phyloP scores from a whole-genome alignment of 2,113 vertebrate genomes.

The Gallinago jamesoni region DNA sequence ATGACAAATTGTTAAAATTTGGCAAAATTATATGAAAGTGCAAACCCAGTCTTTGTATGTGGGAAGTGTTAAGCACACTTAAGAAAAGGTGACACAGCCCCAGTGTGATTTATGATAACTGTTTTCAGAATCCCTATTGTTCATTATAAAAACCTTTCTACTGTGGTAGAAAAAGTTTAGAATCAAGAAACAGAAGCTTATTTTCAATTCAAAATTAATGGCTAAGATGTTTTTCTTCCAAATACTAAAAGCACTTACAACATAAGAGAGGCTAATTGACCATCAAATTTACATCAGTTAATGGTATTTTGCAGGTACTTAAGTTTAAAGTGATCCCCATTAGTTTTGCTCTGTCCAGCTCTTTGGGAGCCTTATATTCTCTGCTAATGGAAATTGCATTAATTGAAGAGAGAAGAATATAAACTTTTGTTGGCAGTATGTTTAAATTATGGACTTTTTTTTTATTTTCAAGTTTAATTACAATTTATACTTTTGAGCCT shows the following conservation, averaged over 20 bases:
- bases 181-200: background rate
- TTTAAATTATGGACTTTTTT: background rate
- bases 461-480: background rate
- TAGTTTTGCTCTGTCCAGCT: background rate
- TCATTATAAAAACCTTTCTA: background rate
- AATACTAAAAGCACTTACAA: constrained; percentile 11
- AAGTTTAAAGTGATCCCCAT: background rate
- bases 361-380: background rate
- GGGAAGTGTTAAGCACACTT: background rate
- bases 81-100: background rate
- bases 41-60: background rate
- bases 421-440: background rate
- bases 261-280: background rate
- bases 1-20: background rate
- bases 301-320: constrained; percentile 41
- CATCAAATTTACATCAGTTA: constrained; percentile 30
- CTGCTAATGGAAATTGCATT: background rate
- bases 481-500: background rate
- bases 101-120: background rate
- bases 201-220: constrained; percentile 14
- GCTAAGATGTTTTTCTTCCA: constrained; percentile 4
- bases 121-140: background rate
- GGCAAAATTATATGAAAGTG: background rate
- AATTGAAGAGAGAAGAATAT: background rate
- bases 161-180: background rate